Conservation (phyloP, 23 tunicate species). For the Diplosoma virens region DNA sequence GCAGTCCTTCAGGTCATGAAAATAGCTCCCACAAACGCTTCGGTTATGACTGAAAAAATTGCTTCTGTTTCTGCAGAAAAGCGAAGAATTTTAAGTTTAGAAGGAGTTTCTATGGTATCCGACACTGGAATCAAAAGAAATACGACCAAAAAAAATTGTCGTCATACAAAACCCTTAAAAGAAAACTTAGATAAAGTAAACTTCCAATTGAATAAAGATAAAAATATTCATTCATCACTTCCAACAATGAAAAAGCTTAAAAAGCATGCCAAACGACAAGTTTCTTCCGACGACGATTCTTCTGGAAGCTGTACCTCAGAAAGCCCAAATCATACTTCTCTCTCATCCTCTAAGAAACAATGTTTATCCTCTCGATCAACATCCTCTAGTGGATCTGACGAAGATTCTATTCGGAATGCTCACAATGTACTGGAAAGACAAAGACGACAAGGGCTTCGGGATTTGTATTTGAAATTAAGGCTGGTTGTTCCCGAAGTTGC, state of each 20-base stretch:
- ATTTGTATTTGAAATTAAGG: slow-evolving; percentile 50
- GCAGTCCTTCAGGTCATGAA: slow-evolving; percentile 38
- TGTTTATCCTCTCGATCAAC: slow-evolving; percentile 5
- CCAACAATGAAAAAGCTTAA: slow-evolving; percentile 14
- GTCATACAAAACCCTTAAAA: neutral
- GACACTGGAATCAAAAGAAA: slow-evolving; percentile 45
- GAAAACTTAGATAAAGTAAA: neutral
- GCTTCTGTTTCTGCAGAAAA: slow-evolving; percentile 4
- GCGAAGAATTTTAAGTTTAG: slow-evolving; percentile 49
- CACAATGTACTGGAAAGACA: slow-evolving; percentile 89
- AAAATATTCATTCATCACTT: neutral
- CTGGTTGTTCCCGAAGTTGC: slow-evolving; percentile 63
- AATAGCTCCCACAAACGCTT: slow-evolving; percentile 2
- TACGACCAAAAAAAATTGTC: neutral
- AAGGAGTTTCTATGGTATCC: slow-evolving; percentile 80
- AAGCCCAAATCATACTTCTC: slow-evolving; percentile 35
- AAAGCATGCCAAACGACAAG: slow-evolving; percentile 20
- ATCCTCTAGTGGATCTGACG: slow-evolving; percentile 54
- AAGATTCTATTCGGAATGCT: slow-evolving; percentile 69
- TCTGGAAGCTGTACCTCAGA: slow-evolving; percentile 44
- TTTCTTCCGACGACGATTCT: slow-evolving; percentile 17
- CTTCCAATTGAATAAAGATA: neutral
- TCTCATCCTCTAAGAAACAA: slow-evolving; percentile 27
- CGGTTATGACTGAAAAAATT: slow-evolving; percentile 9
- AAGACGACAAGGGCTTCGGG: slow-evolving; percentile 70